Percentiles rank a stretch among this genome's conserved stretches.
Evolutionary conservation across 2,113 vertebrate species (phyloP).

Genomic region (Pavo muticus): DNA sequence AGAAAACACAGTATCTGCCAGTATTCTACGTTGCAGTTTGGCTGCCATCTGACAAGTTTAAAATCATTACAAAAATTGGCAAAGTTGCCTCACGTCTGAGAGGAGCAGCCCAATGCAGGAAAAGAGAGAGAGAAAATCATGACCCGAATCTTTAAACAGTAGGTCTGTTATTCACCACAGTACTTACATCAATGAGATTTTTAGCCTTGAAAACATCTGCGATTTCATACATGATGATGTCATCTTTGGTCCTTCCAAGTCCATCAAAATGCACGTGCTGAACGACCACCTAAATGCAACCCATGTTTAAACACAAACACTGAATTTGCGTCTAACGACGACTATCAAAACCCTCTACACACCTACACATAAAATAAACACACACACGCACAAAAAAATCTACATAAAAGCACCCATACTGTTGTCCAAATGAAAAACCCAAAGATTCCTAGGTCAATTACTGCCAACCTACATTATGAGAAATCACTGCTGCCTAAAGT

Average conservation of each 20-base stretch:
- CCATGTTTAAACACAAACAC: background rate
- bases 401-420: too few relatives aligned
- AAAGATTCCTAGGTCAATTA: background rate
- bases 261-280: slow-evolving; percentile 94
- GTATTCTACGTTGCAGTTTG: background rate
- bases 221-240: slow-evolving; percentile 93
- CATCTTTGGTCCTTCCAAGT: slow-evolving; percentile 94
- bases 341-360: background rate
- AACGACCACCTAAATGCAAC: slow-evolving; percentile 86
- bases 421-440: background rate
- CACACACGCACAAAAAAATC: background rate
- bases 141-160: background rate
- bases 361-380: background rate
- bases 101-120: background rate
- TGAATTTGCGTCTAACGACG: background rate
- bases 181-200: slow-evolving; percentile 93
- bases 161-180: background rate
- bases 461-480: background rate
- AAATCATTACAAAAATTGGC: background rate
- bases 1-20: background rate
- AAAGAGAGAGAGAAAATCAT: background rate
- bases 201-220: slow-evolving; percentile 91
- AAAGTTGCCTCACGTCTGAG: background rate
- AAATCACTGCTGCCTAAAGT: background rate
- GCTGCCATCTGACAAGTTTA: background rate